phyloP scores from a whole-genome alignment of 1,140 invertebrate genomes.

The Hyphantria cunea region DNA sequence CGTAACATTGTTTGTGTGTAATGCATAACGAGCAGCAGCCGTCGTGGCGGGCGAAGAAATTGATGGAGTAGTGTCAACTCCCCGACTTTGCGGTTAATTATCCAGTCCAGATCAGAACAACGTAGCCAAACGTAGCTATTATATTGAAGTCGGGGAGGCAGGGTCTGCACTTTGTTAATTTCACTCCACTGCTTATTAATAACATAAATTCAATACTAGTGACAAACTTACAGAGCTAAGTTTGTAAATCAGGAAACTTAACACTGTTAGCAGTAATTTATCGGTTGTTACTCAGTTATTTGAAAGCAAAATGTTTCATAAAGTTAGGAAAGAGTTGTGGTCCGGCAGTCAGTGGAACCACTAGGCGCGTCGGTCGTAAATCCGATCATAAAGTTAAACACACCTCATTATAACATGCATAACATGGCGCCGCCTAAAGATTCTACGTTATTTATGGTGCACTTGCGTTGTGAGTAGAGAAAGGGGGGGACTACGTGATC shows the following conservation, averaged over 20 bases:
- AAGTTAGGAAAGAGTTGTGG: conserved; percentile 27
- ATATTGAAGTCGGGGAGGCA: background rate
- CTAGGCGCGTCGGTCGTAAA: conserved; percentile 39
- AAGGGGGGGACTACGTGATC: conserved; percentile 1
- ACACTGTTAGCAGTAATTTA: conserved; percentile 13
- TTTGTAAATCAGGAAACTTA: conserved; percentile 12
- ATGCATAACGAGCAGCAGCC: conserved; percentile 45
- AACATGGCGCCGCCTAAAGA: conserved; percentile 38
- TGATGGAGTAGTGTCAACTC: conserved; percentile 58
- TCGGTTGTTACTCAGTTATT: conserved; percentile 1
- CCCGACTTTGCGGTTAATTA: conserved; percentile 56
- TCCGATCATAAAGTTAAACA: conserved; percentile 39
- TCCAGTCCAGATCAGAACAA: conserved; percentile 25
- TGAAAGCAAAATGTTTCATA: conserved; percentile 26
- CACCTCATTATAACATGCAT: conserved; percentile 39
- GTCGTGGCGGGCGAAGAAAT: conserved; percentile 42
- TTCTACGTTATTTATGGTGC: conserved; percentile 22
- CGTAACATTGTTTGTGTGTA: conserved; percentile 56
- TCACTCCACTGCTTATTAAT: conserved; percentile 4
- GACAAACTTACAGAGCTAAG: background rate
- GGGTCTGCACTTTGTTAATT: conserved; percentile 11
- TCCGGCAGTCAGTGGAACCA: conserved; percentile 25
- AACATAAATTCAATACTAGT: conserved; percentile 6
- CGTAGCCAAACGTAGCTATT: conserved; percentile 15
- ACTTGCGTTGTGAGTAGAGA: conserved; percentile 8